Conservation (phyloP, 2,888 invertebrate genomes). For the Eucera pruinosa region DNA sequence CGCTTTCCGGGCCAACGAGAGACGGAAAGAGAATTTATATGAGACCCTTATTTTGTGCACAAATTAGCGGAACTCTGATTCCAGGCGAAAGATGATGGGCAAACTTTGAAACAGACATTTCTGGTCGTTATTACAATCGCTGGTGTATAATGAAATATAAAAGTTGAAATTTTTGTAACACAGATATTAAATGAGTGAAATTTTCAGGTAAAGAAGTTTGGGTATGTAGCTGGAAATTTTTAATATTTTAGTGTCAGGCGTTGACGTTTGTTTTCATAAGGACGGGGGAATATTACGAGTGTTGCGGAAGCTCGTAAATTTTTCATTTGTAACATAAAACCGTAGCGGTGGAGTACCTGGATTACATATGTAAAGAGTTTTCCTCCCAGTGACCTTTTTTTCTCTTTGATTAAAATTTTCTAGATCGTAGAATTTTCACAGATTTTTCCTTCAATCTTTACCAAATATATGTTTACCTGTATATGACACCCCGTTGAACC, state of each 20-base stretch:
- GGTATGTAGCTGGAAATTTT: no score
- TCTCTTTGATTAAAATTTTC: conserved; percentile 8
- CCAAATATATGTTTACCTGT: no score
- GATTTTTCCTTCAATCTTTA: no score
- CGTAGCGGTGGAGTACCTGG: no score
- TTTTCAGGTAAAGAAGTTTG: no score
- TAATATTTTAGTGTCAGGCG: no score
- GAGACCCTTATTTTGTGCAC: conserved; percentile 15
- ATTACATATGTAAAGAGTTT: not conserved
- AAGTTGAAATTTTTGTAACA: not conserved
- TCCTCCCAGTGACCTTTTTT: not conserved
- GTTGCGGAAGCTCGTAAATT: not conserved
- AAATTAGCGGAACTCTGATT: conserved; percentile 8
- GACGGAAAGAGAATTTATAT: conserved; percentile 29
- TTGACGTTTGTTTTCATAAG: no score
- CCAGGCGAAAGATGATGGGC: not conserved
- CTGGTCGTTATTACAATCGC: not conserved
- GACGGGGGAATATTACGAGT: no score
- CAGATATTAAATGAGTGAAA: no score
- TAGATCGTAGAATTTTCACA: not conserved
- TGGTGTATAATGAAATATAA: not conserved
- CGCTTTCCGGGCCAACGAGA: conserved; percentile 26
- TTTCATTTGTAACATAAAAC: not conserved
- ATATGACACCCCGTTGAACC: no score
- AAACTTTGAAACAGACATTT: not conserved